A percentile compares a stretch with the other conserved stretches of the same genome.
phyloP scores from a whole-genome alignment of 2,888 invertebrate genomes.

The Hypsopygia costalis region DNA sequence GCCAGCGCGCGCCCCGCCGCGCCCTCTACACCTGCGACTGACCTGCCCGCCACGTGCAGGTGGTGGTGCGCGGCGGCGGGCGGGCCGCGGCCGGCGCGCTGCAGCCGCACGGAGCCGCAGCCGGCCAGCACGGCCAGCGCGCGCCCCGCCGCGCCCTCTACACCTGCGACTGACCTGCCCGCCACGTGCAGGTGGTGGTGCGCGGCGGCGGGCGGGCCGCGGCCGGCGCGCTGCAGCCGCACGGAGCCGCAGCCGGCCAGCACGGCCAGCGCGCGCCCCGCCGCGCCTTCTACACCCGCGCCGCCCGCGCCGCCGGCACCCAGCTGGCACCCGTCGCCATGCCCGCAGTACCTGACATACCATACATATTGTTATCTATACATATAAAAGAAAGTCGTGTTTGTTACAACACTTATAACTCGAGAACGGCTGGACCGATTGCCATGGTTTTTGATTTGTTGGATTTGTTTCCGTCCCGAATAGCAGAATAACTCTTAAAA shows the following conservation, averaged over 20 bases:
- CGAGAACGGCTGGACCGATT: too few relatives aligned
- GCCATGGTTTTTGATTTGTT: too few relatives aligned
- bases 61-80: conserved; percentile 3
- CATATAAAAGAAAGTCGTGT: too few relatives aligned
- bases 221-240: background rate
- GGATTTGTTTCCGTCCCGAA: too few relatives aligned
- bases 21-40: too few relatives aligned
- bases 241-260: conserved; percentile 84
- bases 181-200: conserved; percentile 6
- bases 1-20: conserved; percentile 77
- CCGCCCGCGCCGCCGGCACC: conserved; percentile 67
- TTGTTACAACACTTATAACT: too few relatives aligned
- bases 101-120: conserved; percentile 58
- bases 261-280: conserved; percentile 75
- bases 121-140: conserved; percentile 85
- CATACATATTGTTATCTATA: too few relatives aligned
- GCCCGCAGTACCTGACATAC: conserved; percentile 88
- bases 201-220: conserved; percentile 1
- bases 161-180: conserved; percentile 18
- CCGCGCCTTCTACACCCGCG: conserved; percentile 80
- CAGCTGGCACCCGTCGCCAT: conserved; percentile 86
- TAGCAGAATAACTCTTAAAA: too few relatives aligned
- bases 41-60: conserved; percentile 7
- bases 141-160: conserved; percentile 81
- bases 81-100: background rate